Evolutionary conservation across 2,113 vertebrate genomes (phyloP), one percentile per base, ranked within the genome.

Genomic region (Channa maculata): DNA sequence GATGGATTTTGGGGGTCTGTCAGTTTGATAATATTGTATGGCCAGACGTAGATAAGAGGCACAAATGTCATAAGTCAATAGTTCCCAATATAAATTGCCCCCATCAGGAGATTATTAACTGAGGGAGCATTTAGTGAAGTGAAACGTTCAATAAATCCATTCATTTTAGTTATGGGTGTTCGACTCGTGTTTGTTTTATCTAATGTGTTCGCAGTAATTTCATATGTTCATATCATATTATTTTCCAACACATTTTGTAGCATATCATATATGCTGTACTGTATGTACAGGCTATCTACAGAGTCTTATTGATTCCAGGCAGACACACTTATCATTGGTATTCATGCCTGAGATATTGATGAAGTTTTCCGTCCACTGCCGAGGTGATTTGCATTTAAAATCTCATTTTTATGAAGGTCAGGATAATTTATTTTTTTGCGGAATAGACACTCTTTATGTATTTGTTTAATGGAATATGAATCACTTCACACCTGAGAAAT

Each of bases 361-460:
- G 74, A 92, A 69, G 79, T 82, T 90, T 83, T 71, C 62, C 49
- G 66, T 77, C 46, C 14, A 61, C 67, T 77, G 76, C 78, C 43
- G 38, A 52, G 65, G 76, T 82, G 85, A 92, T 93, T 93, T 93
- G 92, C 91, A 92, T 93, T 92, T 86, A 84, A 90, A 92, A 93
- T 92, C 75, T 79, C 46, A 85, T 92, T 92, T 92, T 86, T 86
- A 89, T 84, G 89, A 94, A 94, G 93, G 93, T 94, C 94, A 94
- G 72, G 71, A 74, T 87, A 74, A 94, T 94, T 93, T 90, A 87
- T 94, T 92, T 91, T 24, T 85, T 66, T 69, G 69, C 80, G 79
- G 61, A 73, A 90, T 82, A 87, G 83, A 88, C 86, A 78, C 59
- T 57, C 80, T 90, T 93, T 88, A 88, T 79, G 79, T 89, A 87